Percentiles rank a stretch among this genome's conserved stretches.
Conservation (phyloP, 2,888 invertebrate genomes). For the Dicranocentrus wangi region DNA sequence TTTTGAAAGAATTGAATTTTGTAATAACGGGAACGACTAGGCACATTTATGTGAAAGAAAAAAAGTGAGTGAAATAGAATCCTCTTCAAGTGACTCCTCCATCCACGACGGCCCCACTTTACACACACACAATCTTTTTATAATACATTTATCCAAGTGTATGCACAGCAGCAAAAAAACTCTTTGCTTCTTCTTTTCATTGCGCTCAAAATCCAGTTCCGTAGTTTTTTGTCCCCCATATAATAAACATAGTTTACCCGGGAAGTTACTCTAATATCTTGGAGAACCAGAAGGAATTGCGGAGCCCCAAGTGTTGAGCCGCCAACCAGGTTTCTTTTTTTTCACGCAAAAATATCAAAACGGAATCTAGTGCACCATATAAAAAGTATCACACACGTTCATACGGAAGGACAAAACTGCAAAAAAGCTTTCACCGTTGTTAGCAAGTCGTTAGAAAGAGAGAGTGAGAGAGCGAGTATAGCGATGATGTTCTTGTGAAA, state of each 20-base stretch:
- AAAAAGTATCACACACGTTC: too few species aligned
- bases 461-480: not conserved
- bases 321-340: too few species aligned
- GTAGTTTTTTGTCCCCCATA: not conserved
- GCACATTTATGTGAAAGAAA: not conserved
- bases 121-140: not conserved
- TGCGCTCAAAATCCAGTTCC: not conserved
- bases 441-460: too few species aligned
- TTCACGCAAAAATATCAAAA: too few species aligned
- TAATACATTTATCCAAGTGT: constrained; percentile 8
- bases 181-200: not conserved
- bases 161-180: not conserved
- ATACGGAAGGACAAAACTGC: too few species aligned
- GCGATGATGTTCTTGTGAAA: constrained; percentile 15
- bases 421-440: not conserved
- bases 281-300: not conserved
- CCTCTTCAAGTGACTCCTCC: constrained; percentile 44
- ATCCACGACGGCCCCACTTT: not conserved
- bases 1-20: constrained; percentile 49
- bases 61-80: constrained; percentile 51
- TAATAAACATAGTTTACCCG: not conserved
- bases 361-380: too few species aligned
- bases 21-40: constrained; percentile 22
- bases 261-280: constrained; percentile 23
- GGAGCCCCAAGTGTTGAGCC: not conserved